Evolutionary conservation across 2,888 invertebrate species (phyloP).

Genomic region (Limnephilus lunatus): DNA sequence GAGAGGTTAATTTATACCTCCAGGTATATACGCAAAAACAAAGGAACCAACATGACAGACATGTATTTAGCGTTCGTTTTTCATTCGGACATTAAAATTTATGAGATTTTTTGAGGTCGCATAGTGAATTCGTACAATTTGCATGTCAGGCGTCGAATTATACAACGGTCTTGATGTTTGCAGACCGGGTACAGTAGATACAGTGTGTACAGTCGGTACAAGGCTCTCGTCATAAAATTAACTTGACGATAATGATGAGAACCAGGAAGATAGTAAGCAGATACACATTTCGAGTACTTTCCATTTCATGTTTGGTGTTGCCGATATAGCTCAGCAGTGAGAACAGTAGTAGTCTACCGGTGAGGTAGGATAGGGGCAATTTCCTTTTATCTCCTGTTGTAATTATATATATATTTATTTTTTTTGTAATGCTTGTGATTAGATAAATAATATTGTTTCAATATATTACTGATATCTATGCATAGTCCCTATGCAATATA

Average conservation of each 20-base stretch:
- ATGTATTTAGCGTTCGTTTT: constrained; percentile 25
- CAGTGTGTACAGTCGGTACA: not conserved
- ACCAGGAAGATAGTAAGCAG: not conserved
- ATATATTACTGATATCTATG: too few species aligned
- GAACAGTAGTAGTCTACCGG: too few species aligned
- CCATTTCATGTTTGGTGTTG: not conserved
- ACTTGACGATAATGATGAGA: constrained; percentile 3
- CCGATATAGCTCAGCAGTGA: too few species aligned
- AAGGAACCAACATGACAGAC: not conserved
- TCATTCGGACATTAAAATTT: constrained; percentile 13
- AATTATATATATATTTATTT: too few species aligned
- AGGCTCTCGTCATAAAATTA: not conserved
- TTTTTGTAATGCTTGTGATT: too few species aligned
- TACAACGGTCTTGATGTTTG: not conserved
- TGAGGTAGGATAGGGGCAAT: too few species aligned
- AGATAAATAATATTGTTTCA: too few species aligned
- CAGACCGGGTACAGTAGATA: not conserved
- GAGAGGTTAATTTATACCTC: not conserved
- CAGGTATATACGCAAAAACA: not conserved
- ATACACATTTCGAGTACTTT: not conserved
- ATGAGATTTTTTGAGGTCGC: constrained; percentile 18
- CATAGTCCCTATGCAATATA: too few species aligned
- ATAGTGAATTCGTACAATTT: constrained; percentile 7
- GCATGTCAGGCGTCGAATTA: constrained; percentile 14
- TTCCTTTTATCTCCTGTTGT: too few species aligned